Percentiles rank a stretch among this genome's conserved stretches.
These are phyloP conservation scores for Amazona guildingii DNA, from an alignment of 2,113 vertebrate genomes.

Conservation along the genomic window DNA sequence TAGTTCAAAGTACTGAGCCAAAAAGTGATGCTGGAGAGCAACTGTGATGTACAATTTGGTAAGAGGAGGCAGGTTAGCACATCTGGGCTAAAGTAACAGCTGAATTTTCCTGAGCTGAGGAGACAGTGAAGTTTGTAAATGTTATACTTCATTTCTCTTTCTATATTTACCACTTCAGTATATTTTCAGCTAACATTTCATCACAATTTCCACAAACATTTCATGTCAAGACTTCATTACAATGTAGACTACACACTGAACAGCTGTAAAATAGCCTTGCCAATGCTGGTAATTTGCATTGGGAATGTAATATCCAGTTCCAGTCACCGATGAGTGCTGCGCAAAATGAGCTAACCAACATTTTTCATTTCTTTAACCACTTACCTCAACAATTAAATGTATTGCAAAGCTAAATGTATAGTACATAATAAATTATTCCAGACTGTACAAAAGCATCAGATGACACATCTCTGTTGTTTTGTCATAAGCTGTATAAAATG, in stretches of 20 bases:
- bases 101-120: neutral
- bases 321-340: neutral
- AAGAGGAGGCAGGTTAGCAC: neutral
- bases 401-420: neutral
- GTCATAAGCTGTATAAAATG: neutral
- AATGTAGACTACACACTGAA: neutral
- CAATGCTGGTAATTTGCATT: constrained; percentile 35
- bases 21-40: neutral
- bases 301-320: constrained; percentile 21
- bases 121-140: neutral
- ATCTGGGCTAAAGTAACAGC: neutral
- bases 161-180: neutral
- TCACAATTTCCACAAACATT: constrained; percentile 47
- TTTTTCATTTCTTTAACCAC: constrained; percentile 53
- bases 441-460: constrained; percentile 1
- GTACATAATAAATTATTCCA: constrained; percentile 22
- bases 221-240: constrained; percentile 35
- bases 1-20: neutral
- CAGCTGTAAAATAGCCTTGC: constrained; percentile 57
- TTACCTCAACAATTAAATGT: constrained; percentile 44
- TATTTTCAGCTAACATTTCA: constrained; percentile 62
- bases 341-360: constrained; percentile 5
- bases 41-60: fast-evolving
- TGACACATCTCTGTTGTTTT: constrained; percentile 25
- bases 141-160: neutral